Base-by-base conservation (phyloP, 2,113 vertebrate genomes). In the Jacana jacana region DNA sequence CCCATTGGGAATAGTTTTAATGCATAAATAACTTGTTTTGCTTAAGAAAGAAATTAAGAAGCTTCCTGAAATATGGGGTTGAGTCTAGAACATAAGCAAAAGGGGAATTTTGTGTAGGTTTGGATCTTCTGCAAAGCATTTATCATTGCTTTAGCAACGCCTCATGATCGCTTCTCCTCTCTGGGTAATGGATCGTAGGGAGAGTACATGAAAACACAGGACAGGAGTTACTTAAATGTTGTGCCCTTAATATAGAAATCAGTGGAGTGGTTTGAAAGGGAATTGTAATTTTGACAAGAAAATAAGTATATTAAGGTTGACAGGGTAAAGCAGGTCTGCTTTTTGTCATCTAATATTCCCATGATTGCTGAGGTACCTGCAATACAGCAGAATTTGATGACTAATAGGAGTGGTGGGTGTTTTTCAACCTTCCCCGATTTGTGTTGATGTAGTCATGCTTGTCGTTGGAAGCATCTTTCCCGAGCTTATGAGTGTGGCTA, bases 201-300 rank as follows among this genome's bases (percentile, higher is more conserved):
- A 91, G 24, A 28, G 27, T 33, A 86, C 7, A 1, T 71, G 80
- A 95, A 93, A 83, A 88, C 24, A 24, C 65, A 86, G 86, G 44
- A 78, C 30, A 86, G 48, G 28, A 96, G 60, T 83, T 79, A 86
- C 82, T 90, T 88, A 81, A 84, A 92, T 39, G 40, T 40, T 81
- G 31, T 39, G 44, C 60, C 73, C 57, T 88, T 88, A 90, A 84
- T 65, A 68, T 23, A 88, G 86, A 75, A 86, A 93, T 84, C 55
- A 75, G 90, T 83, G 65, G 68, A 93, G 88, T 57, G 0, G 0
- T 88, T 97, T 75, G 39, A 86, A 90, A 90, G 30, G 22, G 23
- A 90, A 95, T 57, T 31, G 79, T 68, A 92, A 75, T 92, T 97
- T 89, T 83, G 69, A 95, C 86, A 92, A 75, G 71, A 86, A 94